Conservation (phyloP, 2,888 invertebrate genomes). For the Philaethria dido region DNA sequence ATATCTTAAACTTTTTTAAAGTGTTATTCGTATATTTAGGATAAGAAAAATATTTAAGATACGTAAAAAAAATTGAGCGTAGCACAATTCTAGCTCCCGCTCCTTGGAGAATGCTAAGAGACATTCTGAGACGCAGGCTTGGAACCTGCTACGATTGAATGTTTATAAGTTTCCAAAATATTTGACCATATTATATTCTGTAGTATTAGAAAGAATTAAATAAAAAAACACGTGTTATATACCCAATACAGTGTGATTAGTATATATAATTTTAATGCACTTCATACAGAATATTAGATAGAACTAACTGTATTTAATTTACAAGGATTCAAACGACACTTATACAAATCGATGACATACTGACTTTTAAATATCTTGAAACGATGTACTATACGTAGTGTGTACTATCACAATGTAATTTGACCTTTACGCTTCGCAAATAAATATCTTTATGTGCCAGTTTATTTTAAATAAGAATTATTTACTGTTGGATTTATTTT, state of each 20-base stretch:
- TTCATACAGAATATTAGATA: background rate
- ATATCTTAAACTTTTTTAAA: too few species aligned
- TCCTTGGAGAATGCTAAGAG: too few species aligned
- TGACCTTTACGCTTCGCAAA: slow-evolving; percentile 8
- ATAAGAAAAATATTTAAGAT: too few species aligned
- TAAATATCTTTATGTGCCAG: background rate
- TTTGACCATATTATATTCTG: too few species aligned
- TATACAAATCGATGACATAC: slow-evolving; percentile 33
- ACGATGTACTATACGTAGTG: background rate
- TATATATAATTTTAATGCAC: background rate
- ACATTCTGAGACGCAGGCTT: too few species aligned
- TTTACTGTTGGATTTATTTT: background rate
- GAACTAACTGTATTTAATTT: background rate
- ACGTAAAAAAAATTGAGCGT: too few species aligned
- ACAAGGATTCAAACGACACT: slow-evolving; percentile 14
- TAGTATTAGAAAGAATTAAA: too few species aligned
- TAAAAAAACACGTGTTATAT: too few species aligned
- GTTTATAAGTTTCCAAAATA: too few species aligned
- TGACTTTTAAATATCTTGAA: slow-evolving; percentile 34
- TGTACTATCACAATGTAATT: slow-evolving; percentile 13
- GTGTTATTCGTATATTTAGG: too few species aligned
- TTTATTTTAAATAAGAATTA: background rate
- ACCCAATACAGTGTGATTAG: background rate
- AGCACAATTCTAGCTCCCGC: too few species aligned
- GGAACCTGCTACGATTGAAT: too few species aligned